Base-by-base conservation (phyloP, 2,797 vertebrate genomes). In the Siniperca scherzeri region DNA sequence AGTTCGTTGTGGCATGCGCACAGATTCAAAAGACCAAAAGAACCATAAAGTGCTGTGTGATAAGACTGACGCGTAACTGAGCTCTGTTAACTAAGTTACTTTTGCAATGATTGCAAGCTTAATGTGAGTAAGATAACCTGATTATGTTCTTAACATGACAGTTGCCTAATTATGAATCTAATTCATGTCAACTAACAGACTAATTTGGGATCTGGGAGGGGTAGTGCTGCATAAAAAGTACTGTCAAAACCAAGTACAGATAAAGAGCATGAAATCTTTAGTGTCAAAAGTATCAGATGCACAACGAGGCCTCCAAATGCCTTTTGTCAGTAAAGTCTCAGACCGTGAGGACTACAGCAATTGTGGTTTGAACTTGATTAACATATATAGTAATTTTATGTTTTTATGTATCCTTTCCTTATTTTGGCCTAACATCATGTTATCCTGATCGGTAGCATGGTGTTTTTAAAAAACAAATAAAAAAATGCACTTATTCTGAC, bases 181-280 rank as follows among this genome's bases (percentile, higher is more conserved):
- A 60, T 60, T 25, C 61, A 67, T 61, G 21, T 55, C 8, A 46
- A 36, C 65, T 61, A 65, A 67, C 14, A n/a, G 17, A 66, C n/a
- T 50, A 9, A 69, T 73, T 12, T 46, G 53, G 4, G 36, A 67
- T 53, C 27, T 46, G 38, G 8, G 9, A 30, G 0, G 1, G 12
- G 30, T 30, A 52, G 33, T 16, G 17, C 33, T 40, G 16, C 19
- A 50, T 25, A 16, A 22, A 62, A 65, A 22, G 4, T 14, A 21
- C 22, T 25, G 55, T 82, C 61, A 40, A 69, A 73, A 73, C 5
- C 36, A 74, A 65, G 69, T n/a, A 50, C 2, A 56, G 33, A 52
- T 21, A 55, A 22, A 48, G n/a, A 62, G 12, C 16, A 61, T 57
- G n/a, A 56, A 21, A 65, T 30, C 30, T 17, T 30, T 17, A 19